Conservation (phyloP, 2,888 invertebrate genomes). For the Pardosa pseudoannulata region DNA sequence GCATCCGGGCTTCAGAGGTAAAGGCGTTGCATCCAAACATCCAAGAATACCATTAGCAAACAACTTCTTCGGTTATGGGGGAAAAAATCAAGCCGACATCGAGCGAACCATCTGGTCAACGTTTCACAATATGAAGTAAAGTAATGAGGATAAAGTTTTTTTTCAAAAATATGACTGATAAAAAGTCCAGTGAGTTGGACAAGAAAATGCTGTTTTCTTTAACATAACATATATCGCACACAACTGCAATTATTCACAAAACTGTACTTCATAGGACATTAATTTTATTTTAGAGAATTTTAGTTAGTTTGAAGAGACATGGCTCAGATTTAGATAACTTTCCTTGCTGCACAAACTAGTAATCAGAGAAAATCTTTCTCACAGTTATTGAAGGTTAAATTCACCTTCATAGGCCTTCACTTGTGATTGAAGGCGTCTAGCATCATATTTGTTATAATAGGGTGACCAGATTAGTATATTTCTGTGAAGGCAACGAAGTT, state of each 20-base stretch:
- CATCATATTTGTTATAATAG: conserved; percentile 42
- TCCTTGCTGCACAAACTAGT: conserved; percentile 59
- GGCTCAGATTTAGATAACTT: conserved; percentile 48
- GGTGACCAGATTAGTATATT: conserved; percentile 24
- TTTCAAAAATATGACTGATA: not conserved
- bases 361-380: conserved; percentile 31
- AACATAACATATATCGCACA: conserved; percentile 40
- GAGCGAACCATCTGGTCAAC: conserved; percentile 19
- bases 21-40: conserved; percentile 24
- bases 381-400: conserved; percentile 34
- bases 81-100: conserved; percentile 15
- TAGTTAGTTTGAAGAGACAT: conserved; percentile 48
- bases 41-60: not conserved
- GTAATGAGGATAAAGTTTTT: conserved; percentile 12
- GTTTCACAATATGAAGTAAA: conserved; percentile 26
- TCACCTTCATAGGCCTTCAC: conserved; percentile 53
- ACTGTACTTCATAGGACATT: conserved; percentile 23
- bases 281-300: conserved; percentile 30
- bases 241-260: conserved; percentile 47
- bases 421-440: conserved; percentile 34
- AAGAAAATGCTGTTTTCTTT: conserved; percentile 41
- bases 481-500: not conserved
- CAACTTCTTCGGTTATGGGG: not conserved
- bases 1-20: conserved; percentile 59
- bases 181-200: conserved; percentile 20